phyloP scores from a whole-genome alignment of 1,140 invertebrate species.

The Papilio polyxenes region DNA sequence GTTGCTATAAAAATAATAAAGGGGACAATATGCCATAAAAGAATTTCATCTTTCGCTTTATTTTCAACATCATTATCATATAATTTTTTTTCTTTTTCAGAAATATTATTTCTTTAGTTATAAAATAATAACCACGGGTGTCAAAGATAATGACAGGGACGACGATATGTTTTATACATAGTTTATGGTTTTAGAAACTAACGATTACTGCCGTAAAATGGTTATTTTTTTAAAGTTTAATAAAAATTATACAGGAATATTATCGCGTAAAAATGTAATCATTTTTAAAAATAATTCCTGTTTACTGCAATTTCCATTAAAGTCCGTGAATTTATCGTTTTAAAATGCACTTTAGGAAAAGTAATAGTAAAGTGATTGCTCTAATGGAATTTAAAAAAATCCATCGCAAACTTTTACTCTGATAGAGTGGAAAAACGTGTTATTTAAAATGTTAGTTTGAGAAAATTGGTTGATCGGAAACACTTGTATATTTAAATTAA shows the following conservation, averaged over 20 bases:
- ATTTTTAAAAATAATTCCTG: background rate
- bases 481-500: background rate
- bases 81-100: background rate
- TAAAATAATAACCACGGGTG: too few species aligned
- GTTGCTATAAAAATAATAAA: constrained; percentile 21
- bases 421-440: constrained; percentile 29
- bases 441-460: constrained; percentile 28
- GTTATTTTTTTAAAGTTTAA: too few species aligned
- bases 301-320: background rate
- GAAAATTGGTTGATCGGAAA: background rate
- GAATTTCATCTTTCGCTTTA: background rate
- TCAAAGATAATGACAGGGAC: too few species aligned
- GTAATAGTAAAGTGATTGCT: constrained; percentile 6
- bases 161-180: too few species aligned
- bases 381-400: constrained; percentile 30
- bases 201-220: too few species aligned
- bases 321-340: background rate
- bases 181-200: too few species aligned
- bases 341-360: background rate
- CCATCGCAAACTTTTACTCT: constrained; percentile 13
- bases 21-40: background rate
- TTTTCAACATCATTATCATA: background rate
- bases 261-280: too few species aligned
- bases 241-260: too few species aligned
- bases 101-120: background rate